These are phyloP conservation scores for Anodontia alba DNA, from an alignment of 2,888 invertebrate genomes.

Conservation along the genomic window DNA sequence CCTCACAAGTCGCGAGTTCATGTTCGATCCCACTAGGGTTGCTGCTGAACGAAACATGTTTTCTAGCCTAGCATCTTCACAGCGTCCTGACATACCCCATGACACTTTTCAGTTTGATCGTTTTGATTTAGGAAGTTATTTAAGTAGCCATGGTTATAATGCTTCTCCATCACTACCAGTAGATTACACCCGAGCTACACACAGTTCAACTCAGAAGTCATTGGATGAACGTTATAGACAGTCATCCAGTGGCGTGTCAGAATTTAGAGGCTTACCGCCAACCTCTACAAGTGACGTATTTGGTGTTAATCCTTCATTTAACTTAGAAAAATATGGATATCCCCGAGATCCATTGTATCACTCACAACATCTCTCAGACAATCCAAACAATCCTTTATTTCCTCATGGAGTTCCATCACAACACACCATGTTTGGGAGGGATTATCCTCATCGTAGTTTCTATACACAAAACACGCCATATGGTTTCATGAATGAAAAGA, in stretches of 20 bases:
- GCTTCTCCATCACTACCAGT: conserved; percentile 72
- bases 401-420: conserved; percentile 79
- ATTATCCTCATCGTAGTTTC: conserved; percentile 78
- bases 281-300: conserved; percentile 80
- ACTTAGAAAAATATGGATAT: conserved; percentile 81
- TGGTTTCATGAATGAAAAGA: conserved; percentile 81
- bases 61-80: conserved; percentile 72
- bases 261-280: conserved; percentile 80
- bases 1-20: conserved; percentile 77
- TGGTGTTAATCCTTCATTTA: conserved; percentile 79
- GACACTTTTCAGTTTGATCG: conserved; percentile 76
- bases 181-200: conserved; percentile 75
- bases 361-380: conserved; percentile 79
- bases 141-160: conserved; percentile 76
- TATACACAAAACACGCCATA: conserved; percentile 80
- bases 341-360: conserved; percentile 81
- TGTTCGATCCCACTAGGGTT: conserved; percentile 77
- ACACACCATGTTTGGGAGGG: conserved; percentile 79
- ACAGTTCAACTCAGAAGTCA: conserved; percentile 76
- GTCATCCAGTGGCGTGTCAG: conserved; percentile 74
- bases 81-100: conserved; percentile 74
- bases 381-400: conserved; percentile 80
- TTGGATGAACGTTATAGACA: conserved; percentile 83
- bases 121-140: conserved; percentile 79
- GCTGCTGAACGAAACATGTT: conserved; percentile 79